Conservation (phyloP, 2,113 vertebrate species). For the Grus americana region DNA sequence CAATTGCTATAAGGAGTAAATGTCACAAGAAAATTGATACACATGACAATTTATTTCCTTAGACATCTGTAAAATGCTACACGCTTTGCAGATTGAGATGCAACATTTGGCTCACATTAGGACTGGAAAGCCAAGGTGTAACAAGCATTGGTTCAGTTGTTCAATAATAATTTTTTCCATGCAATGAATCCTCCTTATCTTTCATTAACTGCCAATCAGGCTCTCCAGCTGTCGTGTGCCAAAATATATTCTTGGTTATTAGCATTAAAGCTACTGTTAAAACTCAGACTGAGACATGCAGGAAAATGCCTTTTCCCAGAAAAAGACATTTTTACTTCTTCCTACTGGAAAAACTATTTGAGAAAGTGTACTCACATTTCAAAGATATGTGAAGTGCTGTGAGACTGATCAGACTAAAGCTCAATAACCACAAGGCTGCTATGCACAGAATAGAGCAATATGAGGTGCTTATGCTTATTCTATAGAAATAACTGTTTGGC, state of each 20-base stretch:
- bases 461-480: background rate
- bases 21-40: conserved; percentile 45
- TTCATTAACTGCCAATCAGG: conserved; percentile 41
- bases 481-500: background rate
- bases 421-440: background rate
- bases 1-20: conserved; percentile 30
- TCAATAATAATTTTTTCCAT: conserved; percentile 47
- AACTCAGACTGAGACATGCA: background rate
- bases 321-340: background rate
- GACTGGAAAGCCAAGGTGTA: conserved; percentile 18
- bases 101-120: conserved; percentile 46
- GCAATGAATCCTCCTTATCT: conserved; percentile 41
- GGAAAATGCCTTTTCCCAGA: background rate
- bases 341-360: conserved; percentile 4
- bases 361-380: background rate
- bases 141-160: background rate
- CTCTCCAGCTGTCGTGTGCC: background rate
- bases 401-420: background rate
- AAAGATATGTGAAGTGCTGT: background rate
- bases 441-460: background rate
- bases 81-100: conserved; percentile 3
- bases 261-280: background rate
- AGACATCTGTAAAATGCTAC: conserved; percentile 33
- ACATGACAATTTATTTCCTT: conserved; percentile 3
- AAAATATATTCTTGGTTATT: conserved; percentile 13